A percentile compares a stretch with the other conserved stretches of the same genome.
Conservation (phyloP, 1,140 invertebrate species). For the Platorchestia sp. region DNA sequence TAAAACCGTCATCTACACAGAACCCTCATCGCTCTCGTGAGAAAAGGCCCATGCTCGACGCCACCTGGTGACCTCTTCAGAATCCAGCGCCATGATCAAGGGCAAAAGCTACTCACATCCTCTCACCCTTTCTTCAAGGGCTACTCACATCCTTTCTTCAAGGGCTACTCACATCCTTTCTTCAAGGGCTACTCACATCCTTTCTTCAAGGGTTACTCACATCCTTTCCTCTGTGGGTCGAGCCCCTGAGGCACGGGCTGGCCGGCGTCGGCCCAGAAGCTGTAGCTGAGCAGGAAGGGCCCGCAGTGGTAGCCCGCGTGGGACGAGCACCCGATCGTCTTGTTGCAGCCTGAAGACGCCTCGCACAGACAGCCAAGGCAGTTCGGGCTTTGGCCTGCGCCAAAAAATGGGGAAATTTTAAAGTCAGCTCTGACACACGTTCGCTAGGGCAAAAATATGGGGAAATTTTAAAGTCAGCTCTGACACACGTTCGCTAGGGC, state of each 20-base stretch:
- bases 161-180: no score
- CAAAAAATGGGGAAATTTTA: background rate
- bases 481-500: background rate
- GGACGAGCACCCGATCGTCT: constrained; percentile 43
- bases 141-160: no score
- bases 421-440: background rate
- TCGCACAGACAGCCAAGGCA: constrained; percentile 58
- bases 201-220: background rate
- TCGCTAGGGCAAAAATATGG: background rate
- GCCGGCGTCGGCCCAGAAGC: constrained; percentile 10
- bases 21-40: no score
- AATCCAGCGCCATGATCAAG: no score
- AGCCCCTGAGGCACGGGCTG: background rate
- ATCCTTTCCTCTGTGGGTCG: constrained; percentile 3
- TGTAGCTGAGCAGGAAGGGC: constrained; percentile 42
- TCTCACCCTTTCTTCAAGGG: no score
- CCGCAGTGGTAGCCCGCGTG: constrained; percentile 69
- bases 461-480: background rate
- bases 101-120: no score
- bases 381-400: constrained; percentile 26
- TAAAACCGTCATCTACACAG: no score
- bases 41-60: no score
- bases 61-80: no score
- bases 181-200: no score
- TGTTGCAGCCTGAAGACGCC: constrained; percentile 55